A percentile compares a stretch with the other conserved stretches of the same genome.
These are phyloP conservation scores for Drosophila kuntzei DNA, from an alignment of 2,888 invertebrate species.

Conservation along the genomic window DNA sequence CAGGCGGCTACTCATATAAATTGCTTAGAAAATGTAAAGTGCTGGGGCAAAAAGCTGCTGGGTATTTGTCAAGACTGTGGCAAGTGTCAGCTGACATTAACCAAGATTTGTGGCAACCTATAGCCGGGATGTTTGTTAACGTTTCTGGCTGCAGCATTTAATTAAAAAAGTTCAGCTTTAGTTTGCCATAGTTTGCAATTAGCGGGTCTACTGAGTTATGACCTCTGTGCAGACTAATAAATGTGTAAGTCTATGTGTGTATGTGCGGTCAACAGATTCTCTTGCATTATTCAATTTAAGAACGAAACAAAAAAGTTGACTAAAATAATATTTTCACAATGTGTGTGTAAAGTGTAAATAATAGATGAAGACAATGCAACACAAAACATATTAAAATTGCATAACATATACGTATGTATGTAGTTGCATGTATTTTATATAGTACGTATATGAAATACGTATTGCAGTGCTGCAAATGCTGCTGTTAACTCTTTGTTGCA, in stretches of 20 bases:
- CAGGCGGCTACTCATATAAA: conserved; percentile 68
- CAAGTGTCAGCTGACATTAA: conserved; percentile 72
- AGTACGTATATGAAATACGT: neutral
- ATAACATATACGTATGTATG: conserved; percentile 49
- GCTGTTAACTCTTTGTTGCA: conserved; percentile 70
- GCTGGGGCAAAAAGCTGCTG: conserved; percentile 48
- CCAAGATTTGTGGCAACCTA: conserved; percentile 79
- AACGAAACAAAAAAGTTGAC: conserved; percentile 3
- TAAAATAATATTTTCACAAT: conserved; percentile 20
- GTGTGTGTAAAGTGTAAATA: conserved; percentile 31
- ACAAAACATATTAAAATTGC: conserved; percentile 66
- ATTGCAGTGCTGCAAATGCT: conserved; percentile 26
- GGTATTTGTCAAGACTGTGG: conserved; percentile 74
- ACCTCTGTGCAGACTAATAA: conserved; percentile 57
- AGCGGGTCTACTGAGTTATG: conserved; percentile 62
- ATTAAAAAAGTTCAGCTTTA: conserved; percentile 72
- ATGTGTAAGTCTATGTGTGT: conserved; percentile 17
- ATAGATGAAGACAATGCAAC: conserved; percentile 40
- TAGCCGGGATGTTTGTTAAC: conserved; percentile 66
- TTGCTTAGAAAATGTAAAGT: conserved; percentile 77
- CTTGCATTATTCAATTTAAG: conserved; percentile 24
- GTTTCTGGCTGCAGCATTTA: conserved; percentile 64
- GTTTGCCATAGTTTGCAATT: conserved; percentile 57
- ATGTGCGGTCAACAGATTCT: conserved; percentile 35
- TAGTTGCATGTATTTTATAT: neutral